Conservation (phyloP, 2,113 vertebrate genomes). For the Nibea albiflora region DNA sequence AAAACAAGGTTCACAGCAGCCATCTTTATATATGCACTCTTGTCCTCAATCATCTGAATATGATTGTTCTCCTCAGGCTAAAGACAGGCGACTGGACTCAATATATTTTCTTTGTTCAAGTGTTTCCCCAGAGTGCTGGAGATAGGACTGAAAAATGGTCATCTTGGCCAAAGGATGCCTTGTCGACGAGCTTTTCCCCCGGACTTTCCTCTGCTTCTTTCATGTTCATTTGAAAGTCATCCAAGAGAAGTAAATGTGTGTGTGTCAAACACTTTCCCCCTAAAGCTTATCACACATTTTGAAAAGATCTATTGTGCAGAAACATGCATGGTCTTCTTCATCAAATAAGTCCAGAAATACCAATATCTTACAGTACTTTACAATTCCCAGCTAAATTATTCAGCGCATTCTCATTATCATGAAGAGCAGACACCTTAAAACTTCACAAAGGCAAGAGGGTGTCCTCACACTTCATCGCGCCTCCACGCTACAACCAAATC, state of each 20-base stretch:
- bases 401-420: conserved; percentile 35
- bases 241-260: background rate
- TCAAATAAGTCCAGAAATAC: background rate
- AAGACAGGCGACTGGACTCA: conserved; percentile 38
- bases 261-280: background rate
- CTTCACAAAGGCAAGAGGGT: conserved; percentile 56
- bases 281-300: conserved; percentile 9
- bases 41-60: conserved; percentile 66
- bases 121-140: conserved; percentile 53
- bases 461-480: conserved; percentile 48
- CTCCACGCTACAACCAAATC: conserved; percentile 42
- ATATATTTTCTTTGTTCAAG: conserved; percentile 58
- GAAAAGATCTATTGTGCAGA: background rate
- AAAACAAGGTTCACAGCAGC: conserved; percentile 22
- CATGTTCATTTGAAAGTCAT: conserved; percentile 49
- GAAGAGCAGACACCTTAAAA: conserved; percentile 55
- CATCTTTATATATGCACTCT: conserved; percentile 57
- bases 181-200: background rate
- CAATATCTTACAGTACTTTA: background rate
- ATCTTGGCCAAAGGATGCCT: conserved; percentile 27
- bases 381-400: conserved; percentile 59
- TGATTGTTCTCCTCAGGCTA: conserved; percentile 70
- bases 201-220: conserved; percentile 5
- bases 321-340: background rate
- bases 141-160: conserved; percentile 36